Evolutionary conservation across 2,797 vertebrate species (phyloP).

Genomic region (Geotrypetes seraphini): DNA sequence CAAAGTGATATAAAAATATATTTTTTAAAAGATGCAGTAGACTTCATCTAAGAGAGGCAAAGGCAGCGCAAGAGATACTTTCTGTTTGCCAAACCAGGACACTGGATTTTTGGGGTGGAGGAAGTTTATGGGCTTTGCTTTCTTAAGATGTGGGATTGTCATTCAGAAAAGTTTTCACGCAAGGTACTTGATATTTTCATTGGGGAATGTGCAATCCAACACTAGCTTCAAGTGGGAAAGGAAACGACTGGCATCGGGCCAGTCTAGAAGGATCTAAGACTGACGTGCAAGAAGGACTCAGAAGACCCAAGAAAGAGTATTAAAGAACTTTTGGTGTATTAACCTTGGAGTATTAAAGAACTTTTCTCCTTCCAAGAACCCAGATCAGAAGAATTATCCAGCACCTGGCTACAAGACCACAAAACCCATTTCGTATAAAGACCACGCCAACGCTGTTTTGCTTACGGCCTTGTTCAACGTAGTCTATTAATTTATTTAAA

Average conservation of each 20-base stretch:
- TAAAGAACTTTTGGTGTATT: no score
- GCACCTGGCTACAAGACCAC: neutral
- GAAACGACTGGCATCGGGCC: conserved; percentile 35
- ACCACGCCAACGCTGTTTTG: neutral
- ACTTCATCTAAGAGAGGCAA: no score
- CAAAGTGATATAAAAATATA: no score
- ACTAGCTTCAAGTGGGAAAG: conserved; percentile 34
- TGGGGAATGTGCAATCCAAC: conserved; percentile 27
- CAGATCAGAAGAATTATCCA: conserved; percentile 8
- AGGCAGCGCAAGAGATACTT: no score
- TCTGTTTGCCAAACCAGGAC: no score
- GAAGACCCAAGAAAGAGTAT: conserved; percentile 28
- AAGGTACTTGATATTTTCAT: conserved; percentile 22
- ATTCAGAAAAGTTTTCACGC: no score
- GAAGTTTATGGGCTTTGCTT: no score
- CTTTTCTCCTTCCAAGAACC: no score
- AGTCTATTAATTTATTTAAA: neutral
- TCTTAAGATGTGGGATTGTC: no score
- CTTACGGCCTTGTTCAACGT: no score
- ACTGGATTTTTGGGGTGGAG: no score
- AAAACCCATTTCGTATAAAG: neutral
- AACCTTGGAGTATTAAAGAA: conserved; percentile 27
- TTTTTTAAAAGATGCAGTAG: no score
- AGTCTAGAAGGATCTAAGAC: conserved; percentile 40
- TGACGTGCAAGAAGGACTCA: conserved; percentile 25